Conservation (phyloP, 2,888 invertebrate genomes). For the Bibio marci region DNA sequence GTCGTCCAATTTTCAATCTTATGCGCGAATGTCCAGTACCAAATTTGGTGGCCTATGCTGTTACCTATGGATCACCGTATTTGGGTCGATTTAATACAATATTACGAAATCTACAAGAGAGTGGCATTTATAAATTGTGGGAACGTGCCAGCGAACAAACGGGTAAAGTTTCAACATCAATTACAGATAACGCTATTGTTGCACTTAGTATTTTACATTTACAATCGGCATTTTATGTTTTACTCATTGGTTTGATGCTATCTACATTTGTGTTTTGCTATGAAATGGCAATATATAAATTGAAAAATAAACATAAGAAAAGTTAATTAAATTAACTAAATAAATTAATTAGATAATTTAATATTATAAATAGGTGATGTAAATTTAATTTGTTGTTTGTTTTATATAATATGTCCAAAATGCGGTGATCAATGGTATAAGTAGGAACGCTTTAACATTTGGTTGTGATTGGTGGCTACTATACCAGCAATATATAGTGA, state of each 20-base stretch:
- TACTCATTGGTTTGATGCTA: constrained; percentile 15
- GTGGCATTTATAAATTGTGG: constrained; percentile 32
- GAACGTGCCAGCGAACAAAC: constrained; percentile 19
- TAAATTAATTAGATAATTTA: too few species aligned
- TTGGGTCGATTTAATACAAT: constrained; percentile 31
- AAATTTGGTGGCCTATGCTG: constrained; percentile 35
- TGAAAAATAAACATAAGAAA: too few species aligned
- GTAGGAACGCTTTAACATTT: too few species aligned
- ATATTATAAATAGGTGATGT: too few species aligned
- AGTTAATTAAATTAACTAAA: too few species aligned
- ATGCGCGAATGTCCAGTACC: constrained; percentile 36
- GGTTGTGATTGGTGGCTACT: too few species aligned
- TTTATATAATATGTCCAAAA: too few species aligned
- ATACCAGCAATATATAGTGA: too few species aligned
- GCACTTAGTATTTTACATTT: constrained; percentile 21
- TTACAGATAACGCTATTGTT: constrained; percentile 8
- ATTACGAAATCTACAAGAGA: constrained; percentile 31
- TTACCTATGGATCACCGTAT: constrained; percentile 41
- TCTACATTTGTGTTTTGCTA: too few species aligned
- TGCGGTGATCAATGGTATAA: too few species aligned
- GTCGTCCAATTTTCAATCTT: constrained; percentile 32
- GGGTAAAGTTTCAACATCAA: constrained; percentile 7
- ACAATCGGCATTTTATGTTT: constrained; percentile 21
- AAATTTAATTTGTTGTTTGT: too few species aligned
- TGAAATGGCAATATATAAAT: too few species aligned